A percentile compares a stretch with the other conserved stretches of the same genome.
Evolutionary conservation across 1,140 invertebrate genomes (phyloP).

Genomic region (Aphis craccivora): DNA sequence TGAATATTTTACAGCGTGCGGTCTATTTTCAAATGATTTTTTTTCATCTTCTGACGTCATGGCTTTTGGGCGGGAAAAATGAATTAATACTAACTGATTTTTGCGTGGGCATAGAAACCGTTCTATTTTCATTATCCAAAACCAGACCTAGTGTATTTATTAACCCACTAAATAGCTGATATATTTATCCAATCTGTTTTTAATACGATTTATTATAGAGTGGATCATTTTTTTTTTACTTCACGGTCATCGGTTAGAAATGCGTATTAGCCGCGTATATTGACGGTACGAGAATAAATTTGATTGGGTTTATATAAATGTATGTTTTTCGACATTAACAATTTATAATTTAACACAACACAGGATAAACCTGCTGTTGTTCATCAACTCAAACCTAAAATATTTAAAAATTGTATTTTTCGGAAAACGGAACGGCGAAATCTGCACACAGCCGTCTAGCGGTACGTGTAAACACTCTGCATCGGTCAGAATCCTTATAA

Average conservation of each 20-base stretch:
- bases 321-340: background rate
- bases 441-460: background rate
- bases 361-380: background rate
- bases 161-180: background rate
- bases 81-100: slow-evolving; percentile 25
- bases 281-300: background rate
- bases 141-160: background rate
- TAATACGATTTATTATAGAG: background rate
- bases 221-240: background rate
- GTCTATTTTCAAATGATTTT: slow-evolving; percentile 14
- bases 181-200: slow-evolving; percentile 25
- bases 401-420: background rate
- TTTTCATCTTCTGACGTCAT: slow-evolving; percentile 26
- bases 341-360: background rate
- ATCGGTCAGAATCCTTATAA: background rate
- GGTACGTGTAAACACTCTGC: background rate
- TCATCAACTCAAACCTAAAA: background rate
- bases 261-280: background rate
- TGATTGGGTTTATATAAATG: background rate
- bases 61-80: background rate
- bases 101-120: background rate
- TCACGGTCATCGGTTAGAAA: background rate
- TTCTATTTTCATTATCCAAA: slow-evolving; percentile 18
- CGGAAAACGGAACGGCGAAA: background rate
- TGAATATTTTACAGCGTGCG: background rate